Evolutionary conservation across 2,797 vertebrate genomes (phyloP).

Genomic region (Coendou prehensilis): DNA sequence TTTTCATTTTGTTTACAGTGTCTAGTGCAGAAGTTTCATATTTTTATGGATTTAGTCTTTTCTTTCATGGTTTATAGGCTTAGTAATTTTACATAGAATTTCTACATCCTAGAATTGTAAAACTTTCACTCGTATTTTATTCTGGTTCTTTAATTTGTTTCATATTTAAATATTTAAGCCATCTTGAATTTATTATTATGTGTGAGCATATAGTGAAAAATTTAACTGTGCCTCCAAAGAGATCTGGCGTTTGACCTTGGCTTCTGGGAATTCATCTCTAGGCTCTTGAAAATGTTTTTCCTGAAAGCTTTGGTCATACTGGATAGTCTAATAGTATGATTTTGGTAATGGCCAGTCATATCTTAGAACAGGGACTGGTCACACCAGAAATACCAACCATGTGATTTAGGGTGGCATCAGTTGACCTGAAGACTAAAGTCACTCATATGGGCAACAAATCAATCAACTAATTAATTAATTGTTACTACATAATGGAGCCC

Average conservation of each 20-base stretch:
- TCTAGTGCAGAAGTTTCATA: background rate
- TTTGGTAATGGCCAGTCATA: background rate
- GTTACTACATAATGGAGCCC: background rate
- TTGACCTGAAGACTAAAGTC: background rate
- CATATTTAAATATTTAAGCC: background rate
- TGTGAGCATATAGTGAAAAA: background rate
- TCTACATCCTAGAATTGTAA: background rate
- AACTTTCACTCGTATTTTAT: slow-evolving; percentile 20
- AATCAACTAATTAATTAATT: background rate
- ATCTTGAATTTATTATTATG: slow-evolving; percentile 12
- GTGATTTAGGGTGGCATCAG: background rate
- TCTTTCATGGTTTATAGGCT: background rate
- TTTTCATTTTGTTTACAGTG: background rate
- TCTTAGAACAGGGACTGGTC: background rate
- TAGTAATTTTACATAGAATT: background rate
- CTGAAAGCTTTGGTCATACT: background rate
- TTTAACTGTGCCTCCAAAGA: slow-evolving; percentile 23
- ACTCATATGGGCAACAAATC: background rate
- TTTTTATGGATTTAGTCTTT: background rate
- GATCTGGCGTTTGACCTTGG: background rate
- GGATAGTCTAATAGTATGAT: background rate
- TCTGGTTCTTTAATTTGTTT: slow-evolving; percentile 33
- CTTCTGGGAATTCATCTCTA: background rate
- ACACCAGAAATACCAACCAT: background rate
- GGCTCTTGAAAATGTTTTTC: slow-evolving; percentile 26